These are phyloP conservation scores for Elephas maximus DNA, from an alignment of 2,113 vertebrate species.

Conservation along the genomic window DNA sequence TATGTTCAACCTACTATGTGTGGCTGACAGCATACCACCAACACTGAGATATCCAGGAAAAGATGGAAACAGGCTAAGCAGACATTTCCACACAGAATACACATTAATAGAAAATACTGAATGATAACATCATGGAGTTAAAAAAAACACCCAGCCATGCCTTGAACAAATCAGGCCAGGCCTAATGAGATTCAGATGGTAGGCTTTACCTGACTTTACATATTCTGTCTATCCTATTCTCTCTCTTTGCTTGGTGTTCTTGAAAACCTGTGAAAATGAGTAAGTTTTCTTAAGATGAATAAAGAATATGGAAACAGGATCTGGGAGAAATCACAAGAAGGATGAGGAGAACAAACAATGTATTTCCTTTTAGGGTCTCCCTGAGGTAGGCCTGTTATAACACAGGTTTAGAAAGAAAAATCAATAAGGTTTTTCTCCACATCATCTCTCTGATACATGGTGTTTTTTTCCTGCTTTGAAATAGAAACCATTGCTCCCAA, in stretches of 20 bases:
- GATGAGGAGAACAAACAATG: background rate
- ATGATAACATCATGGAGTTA: background rate
- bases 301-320: background rate
- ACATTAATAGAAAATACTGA: background rate
- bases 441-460: background rate
- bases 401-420: slow-evolving; percentile 23
- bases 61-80: background rate
- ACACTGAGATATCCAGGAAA: background rate
- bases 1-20: background rate
- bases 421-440: background rate
- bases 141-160: background rate
- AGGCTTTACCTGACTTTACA: slow-evolving; percentile 30
- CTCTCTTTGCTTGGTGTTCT: background rate
- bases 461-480: background rate
- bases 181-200: background rate
- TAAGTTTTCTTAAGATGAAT: background rate
- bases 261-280: slow-evolving; percentile 22
- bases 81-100: background rate
- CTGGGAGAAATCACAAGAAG: background rate
- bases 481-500: slow-evolving; percentile 37
- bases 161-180: slow-evolving; percentile 66
- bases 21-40: background rate
- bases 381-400: background rate
- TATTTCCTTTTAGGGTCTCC: background rate
- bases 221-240: background rate